Evolutionary conservation across 2,888 invertebrate species (phyloP).

Genomic region (Litoditis marina): DNA sequence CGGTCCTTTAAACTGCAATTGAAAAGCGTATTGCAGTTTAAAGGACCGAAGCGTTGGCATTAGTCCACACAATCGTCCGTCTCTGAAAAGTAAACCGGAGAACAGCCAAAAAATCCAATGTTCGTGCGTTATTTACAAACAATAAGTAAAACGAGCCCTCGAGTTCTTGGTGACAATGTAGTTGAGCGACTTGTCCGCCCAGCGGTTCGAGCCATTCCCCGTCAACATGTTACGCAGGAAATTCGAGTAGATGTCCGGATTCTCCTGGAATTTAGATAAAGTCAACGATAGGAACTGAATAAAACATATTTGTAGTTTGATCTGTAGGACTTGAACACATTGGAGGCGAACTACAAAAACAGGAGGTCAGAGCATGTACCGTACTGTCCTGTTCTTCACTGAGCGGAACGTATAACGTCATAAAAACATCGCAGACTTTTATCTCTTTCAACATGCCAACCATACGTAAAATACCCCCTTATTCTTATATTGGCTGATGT

Average conservation of each 20-base stretch:
- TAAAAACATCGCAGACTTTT: too few relatives aligned
- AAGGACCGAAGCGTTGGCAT: too few relatives aligned
- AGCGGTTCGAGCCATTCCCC: slow-evolving; percentile 50
- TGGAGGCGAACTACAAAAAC: too few relatives aligned
- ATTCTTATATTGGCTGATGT: too few relatives aligned
- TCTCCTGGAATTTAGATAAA: slow-evolving; percentile 21
- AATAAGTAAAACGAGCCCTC: slow-evolving; percentile 20
- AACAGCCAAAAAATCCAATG: not conserved
- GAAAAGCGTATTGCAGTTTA: too few relatives aligned
- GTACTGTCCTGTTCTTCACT: not conserved
- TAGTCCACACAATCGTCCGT: too few relatives aligned
- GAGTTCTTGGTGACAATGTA: slow-evolving; percentile 44
- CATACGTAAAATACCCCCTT: too few relatives aligned
- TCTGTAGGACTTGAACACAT: too few relatives aligned
- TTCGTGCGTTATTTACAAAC: not conserved
- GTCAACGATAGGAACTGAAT: not conserved
- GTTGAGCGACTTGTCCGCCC: slow-evolving; percentile 57
- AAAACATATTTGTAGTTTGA: too few relatives aligned
- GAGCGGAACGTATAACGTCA: not conserved
- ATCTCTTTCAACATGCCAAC: too few relatives aligned
- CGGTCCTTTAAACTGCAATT: too few relatives aligned
- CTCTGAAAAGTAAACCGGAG: not conserved
- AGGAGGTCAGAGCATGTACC: too few relatives aligned
- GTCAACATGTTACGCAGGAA: slow-evolving; percentile 49
- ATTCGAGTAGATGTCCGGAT: slow-evolving; percentile 35